Conservation (phyloP, 2,888 invertebrate species). For the Teleiodes luculella region DNA sequence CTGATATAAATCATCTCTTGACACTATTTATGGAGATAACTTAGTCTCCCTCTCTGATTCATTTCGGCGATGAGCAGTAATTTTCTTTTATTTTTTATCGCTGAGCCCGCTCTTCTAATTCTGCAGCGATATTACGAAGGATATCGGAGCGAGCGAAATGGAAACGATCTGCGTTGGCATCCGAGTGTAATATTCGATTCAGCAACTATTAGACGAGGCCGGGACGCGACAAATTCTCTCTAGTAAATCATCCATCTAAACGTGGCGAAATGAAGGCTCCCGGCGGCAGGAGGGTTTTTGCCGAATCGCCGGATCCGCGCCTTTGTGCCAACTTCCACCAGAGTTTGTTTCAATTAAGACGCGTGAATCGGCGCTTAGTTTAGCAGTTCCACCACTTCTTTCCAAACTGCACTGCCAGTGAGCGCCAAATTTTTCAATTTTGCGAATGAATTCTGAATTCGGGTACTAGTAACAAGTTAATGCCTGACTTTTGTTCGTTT, state of each 20-base stretch:
- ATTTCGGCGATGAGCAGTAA: slow-evolving; percentile 38
- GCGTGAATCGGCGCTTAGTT: slow-evolving; percentile 47
- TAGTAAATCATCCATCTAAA: slow-evolving; percentile 50
- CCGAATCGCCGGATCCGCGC: slow-evolving; percentile 30
- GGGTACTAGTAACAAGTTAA: slow-evolving; percentile 7
- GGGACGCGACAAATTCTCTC: slow-evolving; percentile 45
- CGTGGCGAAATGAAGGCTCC: slow-evolving; percentile 40
- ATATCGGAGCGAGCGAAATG: slow-evolving; percentile 29
- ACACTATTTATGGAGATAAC: slow-evolving; percentile 54
- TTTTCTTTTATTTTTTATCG: slow-evolving; percentile 38
- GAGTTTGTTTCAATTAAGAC: slow-evolving; percentile 52
- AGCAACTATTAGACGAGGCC: slow-evolving; percentile 48
- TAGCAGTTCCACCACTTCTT: slow-evolving; percentile 32
- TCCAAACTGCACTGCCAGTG: slow-evolving; percentile 26
- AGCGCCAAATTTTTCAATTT: slow-evolving; percentile 14
- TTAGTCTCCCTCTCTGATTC: slow-evolving; percentile 34
- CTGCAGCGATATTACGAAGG: slow-evolving; percentile 26
- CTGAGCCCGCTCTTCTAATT: slow-evolving; percentile 25
- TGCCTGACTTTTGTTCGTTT: background rate
- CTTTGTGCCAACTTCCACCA: slow-evolving; percentile 36
- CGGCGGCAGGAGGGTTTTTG: slow-evolving; percentile 34
- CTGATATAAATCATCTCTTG: slow-evolving; percentile 47
- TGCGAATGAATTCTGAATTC: slow-evolving; percentile 9
- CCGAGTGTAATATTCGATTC: slow-evolving; percentile 45
- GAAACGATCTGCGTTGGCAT: slow-evolving; percentile 31